Base-by-base conservation (phyloP, 35 echinoderm and acorn worm species). In the Heliocidaris tuberculata region DNA sequence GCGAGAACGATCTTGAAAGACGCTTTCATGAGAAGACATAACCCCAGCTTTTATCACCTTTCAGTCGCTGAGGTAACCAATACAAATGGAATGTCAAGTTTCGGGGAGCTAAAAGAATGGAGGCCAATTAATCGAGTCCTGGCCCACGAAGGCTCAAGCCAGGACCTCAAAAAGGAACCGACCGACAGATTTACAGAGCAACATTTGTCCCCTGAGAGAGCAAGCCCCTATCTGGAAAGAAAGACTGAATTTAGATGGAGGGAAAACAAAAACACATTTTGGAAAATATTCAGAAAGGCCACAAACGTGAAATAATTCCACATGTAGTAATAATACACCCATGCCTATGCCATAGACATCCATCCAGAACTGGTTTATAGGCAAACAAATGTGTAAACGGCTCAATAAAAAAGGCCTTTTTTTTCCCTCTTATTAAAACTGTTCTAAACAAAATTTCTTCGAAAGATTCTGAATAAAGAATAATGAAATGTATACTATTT, bases 1-100 rank as follows among this genome's bases (percentile, higher is more conserved):
- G 65, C 65, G 27, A 78, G 65, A 78, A 78, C 65, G 65, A 21
- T 78, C 65, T 78, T 78, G 65, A 78, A 78, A 78, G 65, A 78
- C 65, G 65, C 65, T 78, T 78, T 78, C 65, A 78, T 27, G 21
- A 19, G 8, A 78, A 78, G 65, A 24, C 65, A 78, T 78, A 78
- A 78, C 65, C 21, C 65, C 6, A 78, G 65, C 65, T 78, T 78
- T 78, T 78, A 78, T 78, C 65, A 78, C 65, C 65, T 78, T 78
- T 15, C 10, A 78, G 65, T 78, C 2, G 65, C 21, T 15, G 8
- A 78, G 65, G 65, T 27, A 78, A 78, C 65, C 65, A 78, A 78
- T 78, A 78, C 27, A 24, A n/a, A 27, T 78, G 65, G 65, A 78
- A 78, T 78, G 65, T 78, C 65, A 78, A 78, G 65, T n/a, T 78